Evolutionary conservation across 2,113 vertebrate genomes (phyloP).

Genomic region (Calidris pugnax): DNA sequence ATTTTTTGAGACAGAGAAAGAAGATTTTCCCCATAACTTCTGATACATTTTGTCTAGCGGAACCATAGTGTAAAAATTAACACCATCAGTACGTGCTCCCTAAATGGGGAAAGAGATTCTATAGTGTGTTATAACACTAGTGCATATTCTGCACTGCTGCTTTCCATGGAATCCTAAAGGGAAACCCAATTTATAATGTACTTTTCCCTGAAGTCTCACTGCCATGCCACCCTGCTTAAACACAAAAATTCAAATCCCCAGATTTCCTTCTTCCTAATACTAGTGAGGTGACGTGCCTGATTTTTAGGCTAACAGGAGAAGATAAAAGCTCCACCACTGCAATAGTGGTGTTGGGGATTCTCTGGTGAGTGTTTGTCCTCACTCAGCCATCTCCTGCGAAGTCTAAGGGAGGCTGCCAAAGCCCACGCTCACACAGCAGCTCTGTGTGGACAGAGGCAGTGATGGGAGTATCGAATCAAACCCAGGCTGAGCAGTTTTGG

Average conservation of each 20-base stretch:
- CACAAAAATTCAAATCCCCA: neutral
- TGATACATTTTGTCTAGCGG: neutral
- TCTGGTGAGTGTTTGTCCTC: neutral
- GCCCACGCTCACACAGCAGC: neutral
- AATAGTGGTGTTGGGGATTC: neutral
- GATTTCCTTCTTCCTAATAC: neutral
- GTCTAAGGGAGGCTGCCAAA: neutral
- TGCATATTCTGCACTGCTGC: neutral
- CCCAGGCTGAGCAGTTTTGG: neutral
- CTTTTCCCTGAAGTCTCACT: neutral
- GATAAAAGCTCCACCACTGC: neutral
- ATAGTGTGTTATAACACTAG: neutral
- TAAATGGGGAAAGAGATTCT: neutral
- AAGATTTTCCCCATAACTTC: neutral
- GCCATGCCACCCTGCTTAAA: neutral
- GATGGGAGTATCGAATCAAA: neutral
- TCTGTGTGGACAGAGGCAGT: neutral
- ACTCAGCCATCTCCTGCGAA: neutral
- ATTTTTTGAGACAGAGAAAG: neutral
- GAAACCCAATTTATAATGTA: neutral
- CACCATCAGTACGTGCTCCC: neutral
- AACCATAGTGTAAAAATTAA: neutral
- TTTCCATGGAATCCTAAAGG: neutral
- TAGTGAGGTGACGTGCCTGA: neutral
- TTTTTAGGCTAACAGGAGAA: neutral